Conservation (phyloP, 2,888 invertebrate genomes). For the Chrysotoxum bicinctum region DNA sequence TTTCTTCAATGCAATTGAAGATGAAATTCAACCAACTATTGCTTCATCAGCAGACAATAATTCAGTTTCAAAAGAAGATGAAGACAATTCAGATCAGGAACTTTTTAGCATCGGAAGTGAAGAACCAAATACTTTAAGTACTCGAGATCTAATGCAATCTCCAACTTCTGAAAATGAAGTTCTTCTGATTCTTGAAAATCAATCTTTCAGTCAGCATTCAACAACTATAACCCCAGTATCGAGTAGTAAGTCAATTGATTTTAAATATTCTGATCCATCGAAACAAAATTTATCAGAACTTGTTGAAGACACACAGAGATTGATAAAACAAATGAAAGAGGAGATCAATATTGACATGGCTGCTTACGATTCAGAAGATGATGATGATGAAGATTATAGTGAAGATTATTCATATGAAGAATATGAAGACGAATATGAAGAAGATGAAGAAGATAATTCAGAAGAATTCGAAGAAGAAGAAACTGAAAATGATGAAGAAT, state of each 20-base stretch:
- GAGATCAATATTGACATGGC: conserved; percentile 85
- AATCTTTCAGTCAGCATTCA: conserved; percentile 11
- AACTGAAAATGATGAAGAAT: conserved; percentile 76
- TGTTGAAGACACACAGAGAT: conserved; percentile 84
- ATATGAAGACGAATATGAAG: conserved; percentile 77
- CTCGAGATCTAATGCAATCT: conserved; percentile 71
- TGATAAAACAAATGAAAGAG: conserved; percentile 86
- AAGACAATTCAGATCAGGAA: conserved; percentile 76
- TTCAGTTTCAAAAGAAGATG: conserved; percentile 52
- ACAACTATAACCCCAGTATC: conserved; percentile 75
- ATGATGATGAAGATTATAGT: conserved; percentile 82
- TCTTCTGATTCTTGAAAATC: conserved; percentile 72
- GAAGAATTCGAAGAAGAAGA: conserved; percentile 74
- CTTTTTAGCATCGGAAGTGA: conserved; percentile 76
- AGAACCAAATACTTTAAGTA: conserved; percentile 56
- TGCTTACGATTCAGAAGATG: conserved; percentile 81
- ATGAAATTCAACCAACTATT: neutral
- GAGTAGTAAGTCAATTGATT: conserved; percentile 76
- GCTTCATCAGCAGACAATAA: neutral
- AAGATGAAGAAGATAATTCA: conserved; percentile 75
- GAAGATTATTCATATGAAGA: conserved; percentile 79
- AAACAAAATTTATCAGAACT: conserved; percentile 83
- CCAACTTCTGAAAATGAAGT: conserved; percentile 75
- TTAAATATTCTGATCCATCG: conserved; percentile 78
- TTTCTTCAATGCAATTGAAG: conserved; percentile 61